phyloP scores from a whole-genome alignment of 2,888 invertebrate species.

The Tethea ocularis region DNA sequence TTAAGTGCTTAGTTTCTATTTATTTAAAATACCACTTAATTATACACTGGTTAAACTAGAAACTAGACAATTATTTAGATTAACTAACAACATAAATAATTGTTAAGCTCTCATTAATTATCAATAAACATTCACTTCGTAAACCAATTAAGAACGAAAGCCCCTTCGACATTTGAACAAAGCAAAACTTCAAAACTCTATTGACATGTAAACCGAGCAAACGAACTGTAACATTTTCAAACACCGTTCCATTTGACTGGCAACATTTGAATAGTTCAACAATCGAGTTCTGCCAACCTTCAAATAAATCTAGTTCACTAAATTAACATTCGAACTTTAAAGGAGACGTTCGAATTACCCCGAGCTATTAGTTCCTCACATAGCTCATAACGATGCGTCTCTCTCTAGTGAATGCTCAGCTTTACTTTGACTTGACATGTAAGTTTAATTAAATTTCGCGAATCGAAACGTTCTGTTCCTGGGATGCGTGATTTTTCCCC shows the following conservation, averaged over 20 bases:
- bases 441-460: slow-evolving; percentile 3
- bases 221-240: slow-evolving; percentile 3
- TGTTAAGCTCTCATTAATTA: too few relatives aligned
- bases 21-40: too few relatives aligned
- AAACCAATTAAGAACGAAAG: neutral
- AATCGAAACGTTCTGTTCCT: neutral
- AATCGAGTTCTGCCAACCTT: slow-evolving; percentile 1
- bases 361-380: slow-evolving; percentile 1
- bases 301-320: neutral
- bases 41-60: too few relatives aligned
- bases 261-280: slow-evolving; percentile 6
- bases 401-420: neutral
- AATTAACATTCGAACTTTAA: slow-evolving; percentile 1
- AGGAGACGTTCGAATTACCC: neutral
- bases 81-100: too few relatives aligned
- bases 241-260: slow-evolving; percentile 2
- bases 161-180: neutral
- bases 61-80: too few relatives aligned
- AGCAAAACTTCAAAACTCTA: neutral
- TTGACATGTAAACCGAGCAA: neutral
- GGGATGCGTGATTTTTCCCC: neutral
- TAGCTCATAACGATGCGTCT: neutral
- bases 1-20: too few relatives aligned
- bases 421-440: slow-evolving; percentile 1
- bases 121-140: neutral